A percentile compares a stretch with the other conserved stretches of the same genome.
These are phyloP conservation scores for Antigone vipio DNA, from an alignment of 2,113 vertebrate species.

Conservation along the genomic window DNA sequence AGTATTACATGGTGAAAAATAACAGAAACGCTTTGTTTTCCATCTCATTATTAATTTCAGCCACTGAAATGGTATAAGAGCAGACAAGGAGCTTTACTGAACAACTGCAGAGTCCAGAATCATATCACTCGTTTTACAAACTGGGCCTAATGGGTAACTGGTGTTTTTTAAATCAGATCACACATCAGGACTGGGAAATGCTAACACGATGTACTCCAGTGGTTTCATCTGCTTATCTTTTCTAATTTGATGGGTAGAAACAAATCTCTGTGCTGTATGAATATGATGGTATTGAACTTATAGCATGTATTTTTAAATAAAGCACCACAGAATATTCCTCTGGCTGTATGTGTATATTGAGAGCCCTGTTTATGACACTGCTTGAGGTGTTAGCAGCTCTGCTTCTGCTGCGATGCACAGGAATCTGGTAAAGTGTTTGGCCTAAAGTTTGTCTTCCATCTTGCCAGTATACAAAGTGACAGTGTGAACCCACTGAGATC, in stretches of 20 bases:
- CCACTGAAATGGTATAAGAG: not conserved
- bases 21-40: not conserved
- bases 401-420: not conserved
- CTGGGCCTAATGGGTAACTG: not conserved
- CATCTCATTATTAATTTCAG: not conserved
- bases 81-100: not conserved
- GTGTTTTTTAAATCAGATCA: not conserved
- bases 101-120: not conserved
- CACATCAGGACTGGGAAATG: not conserved
- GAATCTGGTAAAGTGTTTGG: not conserved
- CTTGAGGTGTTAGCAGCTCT: not conserved
- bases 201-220: not conserved
- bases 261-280: not conserved
- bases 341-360: not conserved
- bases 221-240: not conserved
- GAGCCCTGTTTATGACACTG: not conserved
- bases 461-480: not conserved
- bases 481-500: not conserved
- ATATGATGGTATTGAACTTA: not conserved
- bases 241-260: not conserved
- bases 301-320: slow-evolving; percentile 36
- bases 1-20: not conserved
- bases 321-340: not conserved
- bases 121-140: not conserved
- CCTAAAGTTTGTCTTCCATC: not conserved